Percentiles rank a stretch among this genome's conserved stretches.
Conservation (phyloP, 1,140 invertebrate species). For the Drosophila arizonae region DNA sequence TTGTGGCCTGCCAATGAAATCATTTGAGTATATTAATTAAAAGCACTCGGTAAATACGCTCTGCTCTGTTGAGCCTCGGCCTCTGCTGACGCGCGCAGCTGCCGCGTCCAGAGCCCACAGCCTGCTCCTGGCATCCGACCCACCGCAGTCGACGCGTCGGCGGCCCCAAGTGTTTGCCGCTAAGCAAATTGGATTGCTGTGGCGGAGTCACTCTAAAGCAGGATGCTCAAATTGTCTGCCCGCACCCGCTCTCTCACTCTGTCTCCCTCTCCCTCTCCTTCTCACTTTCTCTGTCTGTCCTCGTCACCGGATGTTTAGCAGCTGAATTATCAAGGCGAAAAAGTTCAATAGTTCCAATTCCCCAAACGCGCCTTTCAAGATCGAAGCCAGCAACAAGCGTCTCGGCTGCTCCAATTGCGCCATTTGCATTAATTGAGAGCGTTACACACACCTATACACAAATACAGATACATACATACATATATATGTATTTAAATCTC, state of each 20-base stretch:
- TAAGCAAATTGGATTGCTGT: slow-evolving; percentile 46
- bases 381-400: slow-evolving; percentile 21
- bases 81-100: slow-evolving; percentile 26
- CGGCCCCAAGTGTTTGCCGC: slow-evolving; percentile 26
- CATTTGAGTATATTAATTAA: slow-evolving; percentile 81
- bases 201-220: background rate
- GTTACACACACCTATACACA: slow-evolving; percentile 22
- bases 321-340: slow-evolving; percentile 45
- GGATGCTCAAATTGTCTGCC: background rate
- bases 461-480: background rate
- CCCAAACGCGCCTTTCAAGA: slow-evolving; percentile 34
- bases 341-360: slow-evolving; percentile 48
- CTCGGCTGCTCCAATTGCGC: slow-evolving; percentile 19
- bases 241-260: no score
- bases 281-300: background rate
- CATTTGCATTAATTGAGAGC: slow-evolving; percentile 57
- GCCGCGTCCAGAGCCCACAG: slow-evolving; percentile 18
- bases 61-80: background rate
- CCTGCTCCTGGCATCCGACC: no score
- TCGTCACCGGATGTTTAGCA: slow-evolving; percentile 22
- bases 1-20: slow-evolving; percentile 61
- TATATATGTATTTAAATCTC: background rate
- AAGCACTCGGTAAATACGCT: slow-evolving; percentile 67
- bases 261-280: background rate
- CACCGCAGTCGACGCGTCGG: background rate